These are phyloP conservation scores for Drepana falcataria DNA, from an alignment of 2,888 invertebrate genomes.

Conservation along the genomic window DNA sequence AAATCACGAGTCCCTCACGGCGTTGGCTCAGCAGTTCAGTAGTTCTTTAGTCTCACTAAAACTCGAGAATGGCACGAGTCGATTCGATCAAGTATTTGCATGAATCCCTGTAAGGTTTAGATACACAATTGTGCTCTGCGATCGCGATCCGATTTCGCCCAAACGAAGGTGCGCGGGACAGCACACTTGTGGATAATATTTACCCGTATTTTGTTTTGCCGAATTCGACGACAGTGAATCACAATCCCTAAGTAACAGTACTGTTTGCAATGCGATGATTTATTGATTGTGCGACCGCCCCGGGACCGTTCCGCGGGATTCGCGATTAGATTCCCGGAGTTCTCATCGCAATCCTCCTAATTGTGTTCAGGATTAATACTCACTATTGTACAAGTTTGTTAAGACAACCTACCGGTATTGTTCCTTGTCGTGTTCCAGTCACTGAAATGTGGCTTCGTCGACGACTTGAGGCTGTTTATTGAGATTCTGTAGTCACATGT, in stretches of 20 bases:
- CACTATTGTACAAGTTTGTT: conserved; percentile 1
- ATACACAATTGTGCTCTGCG: too few relatives aligned
- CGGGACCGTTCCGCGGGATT: conserved; percentile 37
- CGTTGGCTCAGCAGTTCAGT: too few relatives aligned
- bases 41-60: too few relatives aligned
- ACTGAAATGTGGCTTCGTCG: background rate
- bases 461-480: background rate
- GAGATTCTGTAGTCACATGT: too few relatives aligned
- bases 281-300: conserved; percentile 62
- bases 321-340: conserved; percentile 46
- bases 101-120: too few relatives aligned
- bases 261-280: conserved; percentile 68
- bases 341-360: conserved; percentile 61
- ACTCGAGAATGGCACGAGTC: too few relatives aligned
- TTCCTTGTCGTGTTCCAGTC: background rate
- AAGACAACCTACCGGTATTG: background rate
- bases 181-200: background rate
- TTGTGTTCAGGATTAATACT: conserved; percentile 37
- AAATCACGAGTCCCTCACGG: too few relatives aligned
- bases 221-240: conserved; percentile 17
- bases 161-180: too few relatives aligned
- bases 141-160: too few relatives aligned
- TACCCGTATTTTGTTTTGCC: conserved; percentile 5
- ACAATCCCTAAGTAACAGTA: conserved; percentile 29
- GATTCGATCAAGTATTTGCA: too few relatives aligned